phyloP scores from a whole-genome alignment of 2,797 vertebrate species.

The Xenops minutus region DNA sequence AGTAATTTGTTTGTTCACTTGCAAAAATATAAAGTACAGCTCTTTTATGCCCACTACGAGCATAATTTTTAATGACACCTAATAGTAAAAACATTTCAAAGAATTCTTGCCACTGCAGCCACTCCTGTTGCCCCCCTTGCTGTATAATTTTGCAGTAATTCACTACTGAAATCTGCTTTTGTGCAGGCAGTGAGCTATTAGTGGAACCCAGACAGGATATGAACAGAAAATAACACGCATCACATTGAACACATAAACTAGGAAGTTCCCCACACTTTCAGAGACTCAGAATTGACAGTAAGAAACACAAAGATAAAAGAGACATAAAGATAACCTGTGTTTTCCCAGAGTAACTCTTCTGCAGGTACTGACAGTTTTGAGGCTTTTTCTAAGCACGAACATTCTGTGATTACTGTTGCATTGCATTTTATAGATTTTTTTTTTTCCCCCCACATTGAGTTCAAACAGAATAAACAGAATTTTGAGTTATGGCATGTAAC shows the following conservation, averaged over 20 bases:
- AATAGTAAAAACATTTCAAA: neutral
- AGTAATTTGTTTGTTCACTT: neutral
- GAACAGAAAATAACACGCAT: neutral
- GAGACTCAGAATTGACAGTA: neutral
- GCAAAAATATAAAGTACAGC: neutral
- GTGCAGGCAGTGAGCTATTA: neutral
- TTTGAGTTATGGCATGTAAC: constrained; percentile 7
- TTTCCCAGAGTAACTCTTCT: neutral
- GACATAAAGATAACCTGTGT: neutral
- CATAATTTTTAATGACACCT: neutral
- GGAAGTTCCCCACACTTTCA: neutral
- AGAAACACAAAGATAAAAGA: neutral
- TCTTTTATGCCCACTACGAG: neutral
- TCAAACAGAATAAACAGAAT: constrained; percentile 16
- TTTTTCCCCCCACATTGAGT: neutral
- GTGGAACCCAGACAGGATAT: neutral
- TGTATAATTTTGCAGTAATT: neutral
- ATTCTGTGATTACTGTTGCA: neutral
- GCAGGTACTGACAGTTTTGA: neutral
- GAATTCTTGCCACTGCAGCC: neutral
- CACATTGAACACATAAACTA: neutral
- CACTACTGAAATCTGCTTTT: neutral
- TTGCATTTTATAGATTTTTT: constrained; percentile 47
- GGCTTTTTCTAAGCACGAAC: neutral
- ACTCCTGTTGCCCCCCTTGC: neutral